Conservation (phyloP, 2,888 invertebrate genomes). For the Melinopterus prodromus region DNA sequence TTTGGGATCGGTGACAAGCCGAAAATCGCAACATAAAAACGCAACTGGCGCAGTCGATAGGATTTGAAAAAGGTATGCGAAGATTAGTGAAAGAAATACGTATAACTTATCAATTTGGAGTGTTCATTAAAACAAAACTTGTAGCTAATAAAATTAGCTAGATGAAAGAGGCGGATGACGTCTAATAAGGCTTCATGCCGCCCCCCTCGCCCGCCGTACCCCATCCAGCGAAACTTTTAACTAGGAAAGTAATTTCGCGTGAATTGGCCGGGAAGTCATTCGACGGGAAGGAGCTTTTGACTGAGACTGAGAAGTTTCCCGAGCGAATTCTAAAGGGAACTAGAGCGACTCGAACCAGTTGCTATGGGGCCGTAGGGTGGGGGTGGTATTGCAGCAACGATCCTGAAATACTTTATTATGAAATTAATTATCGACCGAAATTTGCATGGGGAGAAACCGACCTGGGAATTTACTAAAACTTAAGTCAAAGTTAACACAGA, state of each 20-base stretch:
- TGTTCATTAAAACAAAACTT: neutral
- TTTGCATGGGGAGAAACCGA: neutral
- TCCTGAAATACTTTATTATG: neutral
- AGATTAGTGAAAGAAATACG: too few species aligned
- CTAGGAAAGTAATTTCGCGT: conserved; percentile 4
- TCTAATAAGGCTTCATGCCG: neutral
- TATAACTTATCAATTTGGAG: neutral
- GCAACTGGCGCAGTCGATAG: too few species aligned
- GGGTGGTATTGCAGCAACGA: neutral
- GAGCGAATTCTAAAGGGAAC: neutral
- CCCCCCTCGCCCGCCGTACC: neutral
- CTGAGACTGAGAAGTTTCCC: conserved; percentile 4
- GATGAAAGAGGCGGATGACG: neutral
- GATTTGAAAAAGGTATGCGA: too few species aligned
- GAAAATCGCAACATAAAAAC: too few species aligned
- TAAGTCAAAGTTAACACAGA: too few species aligned
- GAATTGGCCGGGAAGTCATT: conserved; percentile 4
- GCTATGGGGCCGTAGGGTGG: neutral
- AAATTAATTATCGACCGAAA: neutral
- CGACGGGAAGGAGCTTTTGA: neutral
- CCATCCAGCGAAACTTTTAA: neutral
- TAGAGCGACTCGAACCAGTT: neutral
- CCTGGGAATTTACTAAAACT: too few species aligned
- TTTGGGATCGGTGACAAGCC: too few species aligned
- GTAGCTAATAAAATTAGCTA: neutral